A percentile compares a stretch with the other conserved stretches of the same genome.
These are phyloP conservation scores for Beaufortia kweichowensis DNA, from an alignment of 2,113 vertebrate genomes.

Conservation along the genomic window DNA sequence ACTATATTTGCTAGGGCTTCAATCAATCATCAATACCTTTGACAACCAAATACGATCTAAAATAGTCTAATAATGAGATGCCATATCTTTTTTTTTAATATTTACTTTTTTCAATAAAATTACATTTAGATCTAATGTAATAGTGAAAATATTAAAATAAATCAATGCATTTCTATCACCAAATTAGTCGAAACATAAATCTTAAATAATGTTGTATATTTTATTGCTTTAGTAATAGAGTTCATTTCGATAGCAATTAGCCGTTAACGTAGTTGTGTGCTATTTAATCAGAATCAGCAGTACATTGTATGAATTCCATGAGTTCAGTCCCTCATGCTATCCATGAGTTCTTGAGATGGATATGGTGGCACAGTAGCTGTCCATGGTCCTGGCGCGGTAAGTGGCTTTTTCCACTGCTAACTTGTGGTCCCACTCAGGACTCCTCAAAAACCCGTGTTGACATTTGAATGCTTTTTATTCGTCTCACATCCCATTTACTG, in stretches of 20 bases:
- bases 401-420: conserved; percentile 66
- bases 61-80: no score
- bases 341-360: conserved; percentile 59
- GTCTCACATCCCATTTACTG: conserved; percentile 68
- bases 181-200: not conserved
- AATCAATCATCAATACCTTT: no score
- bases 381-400: conserved; percentile 77
- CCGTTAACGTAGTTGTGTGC: not conserved
- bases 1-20: no score
- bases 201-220: not conserved
- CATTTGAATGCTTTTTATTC: conserved; percentile 72
- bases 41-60: no score
- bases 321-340: conserved; percentile 61
- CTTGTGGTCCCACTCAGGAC: conserved; percentile 63
- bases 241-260: not conserved
- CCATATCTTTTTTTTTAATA: no score
- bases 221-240: not conserved
- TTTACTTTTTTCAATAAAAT: no score
- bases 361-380: conserved; percentile 70
- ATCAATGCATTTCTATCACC: no score
- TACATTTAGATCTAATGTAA: no score
- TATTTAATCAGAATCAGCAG: conserved; percentile 29
- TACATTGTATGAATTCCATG: conserved; percentile 59
- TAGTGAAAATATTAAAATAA: no score
- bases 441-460: conserved; percentile 67